Evolutionary conservation across 1,140 invertebrate genomes (phyloP).

Genomic region (Hirudo medicinalis): DNA sequence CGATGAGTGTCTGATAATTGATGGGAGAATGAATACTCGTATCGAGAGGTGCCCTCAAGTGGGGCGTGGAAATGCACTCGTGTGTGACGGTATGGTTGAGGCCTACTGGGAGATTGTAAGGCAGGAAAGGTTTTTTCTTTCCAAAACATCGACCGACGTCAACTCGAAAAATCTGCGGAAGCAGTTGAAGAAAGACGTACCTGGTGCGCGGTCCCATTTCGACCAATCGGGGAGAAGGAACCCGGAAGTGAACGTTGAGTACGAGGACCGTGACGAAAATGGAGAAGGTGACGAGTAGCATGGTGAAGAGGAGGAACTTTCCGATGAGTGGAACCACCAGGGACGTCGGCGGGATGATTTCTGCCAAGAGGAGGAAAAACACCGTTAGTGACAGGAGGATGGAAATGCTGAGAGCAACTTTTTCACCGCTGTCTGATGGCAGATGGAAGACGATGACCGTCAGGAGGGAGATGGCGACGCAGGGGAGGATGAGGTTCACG

Average conservation of each 20-base stretch:
- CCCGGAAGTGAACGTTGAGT: slow-evolving; percentile 91
- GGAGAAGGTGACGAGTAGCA: slow-evolving; percentile 94
- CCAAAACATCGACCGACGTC: no score
- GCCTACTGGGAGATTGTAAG: no score
- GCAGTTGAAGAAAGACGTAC: slow-evolving; percentile 70
- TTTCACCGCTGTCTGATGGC: slow-evolving; percentile 93
- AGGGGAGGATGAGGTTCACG: slow-evolving; percentile 42
- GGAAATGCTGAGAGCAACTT: slow-evolving; percentile 94
- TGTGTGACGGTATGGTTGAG: no score
- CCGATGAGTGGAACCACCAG: slow-evolving; percentile 90
- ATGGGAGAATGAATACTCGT: no score
- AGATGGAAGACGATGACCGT: slow-evolving; percentile 95
- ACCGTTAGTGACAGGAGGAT: slow-evolving; percentile 98
- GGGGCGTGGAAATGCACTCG: no score
- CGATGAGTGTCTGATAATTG: no score
- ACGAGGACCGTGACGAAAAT: slow-evolving; percentile 97
- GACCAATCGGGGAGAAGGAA: slow-evolving; percentile 87
- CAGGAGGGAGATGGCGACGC: slow-evolving; percentile 63
- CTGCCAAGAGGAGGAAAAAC: slow-evolving; percentile 93
- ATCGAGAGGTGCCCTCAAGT: no score
- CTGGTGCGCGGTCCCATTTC: slow-evolving; percentile 80
- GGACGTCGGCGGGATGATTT: slow-evolving; percentile 95
- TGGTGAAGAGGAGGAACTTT: slow-evolving; percentile 96
- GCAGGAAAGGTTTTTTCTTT: no score
- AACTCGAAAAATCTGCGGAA: slow-evolving; percentile 31